Conservation (phyloP, 30 jellyfish, hydroid and myxozoan genomes). For the Pseudorhiza aurosa region DNA sequence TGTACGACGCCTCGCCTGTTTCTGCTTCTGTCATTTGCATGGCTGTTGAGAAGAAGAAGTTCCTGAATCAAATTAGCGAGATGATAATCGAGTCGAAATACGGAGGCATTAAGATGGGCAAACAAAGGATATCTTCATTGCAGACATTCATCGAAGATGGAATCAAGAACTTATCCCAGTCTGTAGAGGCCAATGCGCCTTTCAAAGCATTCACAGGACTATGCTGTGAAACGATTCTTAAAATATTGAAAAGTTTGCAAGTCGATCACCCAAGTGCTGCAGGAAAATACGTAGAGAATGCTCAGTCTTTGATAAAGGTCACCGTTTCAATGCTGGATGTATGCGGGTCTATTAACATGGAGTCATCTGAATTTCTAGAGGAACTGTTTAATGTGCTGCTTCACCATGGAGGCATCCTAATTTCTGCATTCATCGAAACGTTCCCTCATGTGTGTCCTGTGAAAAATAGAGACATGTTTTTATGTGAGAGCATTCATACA, state of each 20-base stretch:
- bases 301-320: conserved; percentile 44
- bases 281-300: conserved; percentile 31
- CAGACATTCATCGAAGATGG: conserved; percentile 43
- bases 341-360: conserved; percentile 42
- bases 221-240: conserved; percentile 16
- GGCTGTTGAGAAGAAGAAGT: conserved; percentile 41
- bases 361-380: conserved; percentile 28
- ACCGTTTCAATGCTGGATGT: conserved; percentile 38
- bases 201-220: conserved; percentile 33
- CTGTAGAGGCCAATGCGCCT: conserved; percentile 23
- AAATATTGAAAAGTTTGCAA: conserved; percentile 32
- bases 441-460: conserved; percentile 43
- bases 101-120: conserved; percentile 34
- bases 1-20: conserved; percentile 70
- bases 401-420: conserved; percentile 38
- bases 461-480: conserved; percentile 24
- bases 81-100: conserved; percentile 41
- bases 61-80: conserved; percentile 38
- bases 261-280: conserved; percentile 32
- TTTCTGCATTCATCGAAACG: conserved; percentile 32
- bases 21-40: conserved; percentile 62
- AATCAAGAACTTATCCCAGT: conserved; percentile 25
- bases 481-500: conserved; percentile 36
- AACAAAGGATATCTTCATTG: conserved; percentile 32
- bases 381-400: conserved; percentile 42